phyloP scores from a whole-genome alignment of 1,140 invertebrate species.

The Tetranychus cinnabarinus region DNA sequence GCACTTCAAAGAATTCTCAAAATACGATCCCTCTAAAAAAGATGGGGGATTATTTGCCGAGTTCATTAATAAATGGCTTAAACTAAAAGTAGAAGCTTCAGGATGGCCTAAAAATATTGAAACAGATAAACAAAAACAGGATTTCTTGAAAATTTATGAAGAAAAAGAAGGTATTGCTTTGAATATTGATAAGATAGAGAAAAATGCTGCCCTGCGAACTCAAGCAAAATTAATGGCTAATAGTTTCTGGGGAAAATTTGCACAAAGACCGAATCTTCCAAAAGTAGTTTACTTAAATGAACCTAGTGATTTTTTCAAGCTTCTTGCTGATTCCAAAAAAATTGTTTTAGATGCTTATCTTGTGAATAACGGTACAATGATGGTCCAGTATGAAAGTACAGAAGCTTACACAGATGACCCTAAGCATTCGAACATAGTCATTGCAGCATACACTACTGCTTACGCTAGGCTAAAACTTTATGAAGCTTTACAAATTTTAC shows the following conservation, averaged over 20 bases:
- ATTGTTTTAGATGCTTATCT: background rate
- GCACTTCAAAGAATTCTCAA: background rate
- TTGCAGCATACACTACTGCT: background rate
- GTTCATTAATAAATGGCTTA: slow-evolving; percentile 1
- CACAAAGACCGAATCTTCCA: background rate
- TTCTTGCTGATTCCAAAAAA: background rate
- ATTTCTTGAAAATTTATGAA: slow-evolving; percentile 12
- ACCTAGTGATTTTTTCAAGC: background rate
- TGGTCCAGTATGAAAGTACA: background rate
- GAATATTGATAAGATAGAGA: slow-evolving; percentile 7
- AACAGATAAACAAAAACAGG: background rate
- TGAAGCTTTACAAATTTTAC: background rate
- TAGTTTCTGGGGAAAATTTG: slow-evolving; percentile 13
- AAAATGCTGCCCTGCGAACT: slow-evolving; percentile 11
- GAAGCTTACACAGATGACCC: background rate
- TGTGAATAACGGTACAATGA: background rate
- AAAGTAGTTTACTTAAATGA: background rate
- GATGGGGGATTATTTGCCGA: background rate
- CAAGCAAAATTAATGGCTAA: slow-evolving; percentile 13
- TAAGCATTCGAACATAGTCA: background rate
- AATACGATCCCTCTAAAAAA: background rate
- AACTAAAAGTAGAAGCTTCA: background rate
- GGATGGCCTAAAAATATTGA: background rate
- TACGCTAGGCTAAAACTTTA: background rate
- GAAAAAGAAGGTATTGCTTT: slow-evolving; percentile 12